Evolutionary conservation across 2,113 vertebrate genomes (phyloP).

Genomic region (Lates calcarifer): DNA sequence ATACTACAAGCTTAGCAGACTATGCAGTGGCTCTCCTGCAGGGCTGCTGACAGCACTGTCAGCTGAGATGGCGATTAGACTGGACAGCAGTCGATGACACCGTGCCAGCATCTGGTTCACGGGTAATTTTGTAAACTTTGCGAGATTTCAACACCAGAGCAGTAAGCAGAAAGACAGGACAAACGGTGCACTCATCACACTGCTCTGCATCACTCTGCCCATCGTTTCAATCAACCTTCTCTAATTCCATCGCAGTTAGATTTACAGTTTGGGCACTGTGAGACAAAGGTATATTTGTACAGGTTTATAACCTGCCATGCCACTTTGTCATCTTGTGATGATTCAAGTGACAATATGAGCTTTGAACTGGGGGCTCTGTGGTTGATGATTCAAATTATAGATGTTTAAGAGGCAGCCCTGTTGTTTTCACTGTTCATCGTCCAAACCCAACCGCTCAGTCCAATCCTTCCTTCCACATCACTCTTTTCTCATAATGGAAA

Average conservation of each 20-base stretch:
- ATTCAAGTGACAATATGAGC: neutral
- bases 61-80: too few relatives aligned
- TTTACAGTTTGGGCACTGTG: neutral
- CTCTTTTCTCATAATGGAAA: constrained; percentile 13
- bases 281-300: neutral
- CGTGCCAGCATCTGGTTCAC: too few relatives aligned
- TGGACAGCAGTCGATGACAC: too few relatives aligned
- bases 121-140: neutral
- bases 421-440: constrained; percentile 6
- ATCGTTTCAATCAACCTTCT: neutral
- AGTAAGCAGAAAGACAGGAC: neutral
- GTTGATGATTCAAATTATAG: neutral
- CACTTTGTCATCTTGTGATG: neutral
- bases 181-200: neutral
- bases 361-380: neutral
- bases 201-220: neutral
- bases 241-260: neutral
- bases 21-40: too few relatives aligned
- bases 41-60: too few relatives aligned
- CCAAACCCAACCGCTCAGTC: constrained; percentile 3
- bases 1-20: too few relatives aligned
- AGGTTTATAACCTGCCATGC: neutral
- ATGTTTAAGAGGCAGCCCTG: neutral
- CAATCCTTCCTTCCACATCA: constrained; percentile 15
- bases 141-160: neutral